Evolutionary conservation across 2,797 vertebrate genomes (phyloP).

Genomic region (Merluccius polli): DNA sequence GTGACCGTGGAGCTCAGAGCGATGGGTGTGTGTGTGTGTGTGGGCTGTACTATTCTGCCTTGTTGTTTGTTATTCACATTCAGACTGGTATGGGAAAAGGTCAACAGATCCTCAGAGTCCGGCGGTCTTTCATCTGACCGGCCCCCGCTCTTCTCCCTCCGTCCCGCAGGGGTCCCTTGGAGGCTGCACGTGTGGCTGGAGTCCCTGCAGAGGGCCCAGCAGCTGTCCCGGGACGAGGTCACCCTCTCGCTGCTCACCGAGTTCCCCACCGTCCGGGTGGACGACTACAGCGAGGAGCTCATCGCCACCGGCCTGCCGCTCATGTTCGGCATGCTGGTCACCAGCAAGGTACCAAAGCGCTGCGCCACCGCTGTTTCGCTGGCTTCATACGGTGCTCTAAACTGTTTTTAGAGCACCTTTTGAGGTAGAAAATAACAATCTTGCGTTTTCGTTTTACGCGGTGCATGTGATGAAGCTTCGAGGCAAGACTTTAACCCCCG

Average conservation of each 20-base stretch:
- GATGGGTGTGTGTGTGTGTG: constrained; percentile 77
- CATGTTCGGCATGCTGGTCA: constrained; percentile 84
- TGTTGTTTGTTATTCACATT: background rate
- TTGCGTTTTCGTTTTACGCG: no score
- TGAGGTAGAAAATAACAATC: no score
- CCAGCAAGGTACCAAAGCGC: constrained; percentile 75
- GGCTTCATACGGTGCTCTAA: no score
- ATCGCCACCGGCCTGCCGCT: constrained; percentile 78
- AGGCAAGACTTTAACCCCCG: no score
- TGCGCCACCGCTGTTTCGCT: background rate
- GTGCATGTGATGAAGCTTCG: no score
- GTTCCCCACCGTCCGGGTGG: constrained; percentile 81
- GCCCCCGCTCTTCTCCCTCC: background rate
- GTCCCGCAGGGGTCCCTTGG: constrained; percentile 84
- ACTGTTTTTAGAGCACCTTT: no score
- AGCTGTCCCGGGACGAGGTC: constrained; percentile 78
- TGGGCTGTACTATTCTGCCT: background rate
- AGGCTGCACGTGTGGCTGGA: constrained; percentile 89
- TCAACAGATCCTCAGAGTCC: background rate
- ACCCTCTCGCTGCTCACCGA: constrained; percentile 81
- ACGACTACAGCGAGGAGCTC: constrained; percentile 84
- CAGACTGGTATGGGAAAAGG: background rate
- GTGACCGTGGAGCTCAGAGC: constrained; percentile 90
- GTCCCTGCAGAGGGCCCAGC: constrained; percentile 79
- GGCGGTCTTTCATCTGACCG: background rate